Base-by-base conservation (phyloP, 2,113 vertebrate genomes). In the Tyto alba region DNA sequence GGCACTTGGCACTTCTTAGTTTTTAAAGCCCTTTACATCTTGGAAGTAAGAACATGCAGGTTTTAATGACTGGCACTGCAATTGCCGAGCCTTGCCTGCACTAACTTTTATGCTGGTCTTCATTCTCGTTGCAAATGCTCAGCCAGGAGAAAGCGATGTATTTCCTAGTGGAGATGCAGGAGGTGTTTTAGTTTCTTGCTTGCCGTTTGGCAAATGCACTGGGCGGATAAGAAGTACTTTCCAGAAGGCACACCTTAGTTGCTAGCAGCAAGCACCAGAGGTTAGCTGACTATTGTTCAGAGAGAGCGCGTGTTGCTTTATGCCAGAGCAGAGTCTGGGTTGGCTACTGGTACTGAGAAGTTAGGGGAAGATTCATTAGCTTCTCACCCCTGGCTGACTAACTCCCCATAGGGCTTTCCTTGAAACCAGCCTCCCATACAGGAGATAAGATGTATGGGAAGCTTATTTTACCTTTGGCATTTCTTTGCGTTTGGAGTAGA, bases 351-450 rank as follows among this genome's bases (percentile, higher is more conserved):
- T 67, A 5, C 83, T 55, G 72, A 85, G 57, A 60, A 75, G n/a
- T 66, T 73, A 89, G 40, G 41, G 55, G 56, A 85, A 41, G 66
- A 25, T 88, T 90, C 68, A 45, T 88, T 80, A 74, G 71, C 53
- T 88, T 72, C 83, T 96, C 48, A 93, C 38, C 57, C 84, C 40
- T 93, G 0, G 10, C 66, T 94, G 93, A 95, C 89, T 96, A 94
- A 94, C 40, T 93, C 45, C 77, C 89, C 85, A 91, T 62, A 88
- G 95, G 80, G 83, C 82, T 97, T 95, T 95, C 95, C 94, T 91
- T 94, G 90, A 95, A 94, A 79, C 84, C 80, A 83, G 71, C 53
- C 74, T 85, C 66, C 47, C 55, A 71, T 86, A 21, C 14, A 36
- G 74, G 55, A 95, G 96, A 96, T 85, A 82, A 90, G 85, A 6